These are phyloP conservation scores for Drosophila pachea DNA, from an alignment of 1,140 invertebrate genomes.

Conservation along the genomic window DNA sequence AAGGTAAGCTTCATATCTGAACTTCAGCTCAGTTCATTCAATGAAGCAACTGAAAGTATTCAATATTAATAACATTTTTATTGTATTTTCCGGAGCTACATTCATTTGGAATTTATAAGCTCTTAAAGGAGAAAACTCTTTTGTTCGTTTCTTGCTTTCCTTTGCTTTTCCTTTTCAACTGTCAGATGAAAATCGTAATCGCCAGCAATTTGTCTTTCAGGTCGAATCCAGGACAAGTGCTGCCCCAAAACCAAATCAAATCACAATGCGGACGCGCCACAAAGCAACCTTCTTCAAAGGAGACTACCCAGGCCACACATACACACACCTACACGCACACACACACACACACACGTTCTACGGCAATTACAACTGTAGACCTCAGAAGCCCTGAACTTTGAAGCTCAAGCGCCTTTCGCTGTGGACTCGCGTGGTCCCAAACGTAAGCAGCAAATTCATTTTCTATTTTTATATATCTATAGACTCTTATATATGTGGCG, in stretches of 20 bases:
- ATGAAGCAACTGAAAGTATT: too few relatives aligned
- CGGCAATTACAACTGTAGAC: conserved; percentile 52
- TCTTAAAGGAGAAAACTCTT: background rate
- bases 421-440: conserved; percentile 31
- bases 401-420: conserved; percentile 22
- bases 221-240: conserved; percentile 2
- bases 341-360: conserved; percentile 21
- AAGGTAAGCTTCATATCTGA: too few relatives aligned
- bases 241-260: conserved; percentile 21
- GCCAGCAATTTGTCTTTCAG: conserved; percentile 62
- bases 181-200: conserved; percentile 71
- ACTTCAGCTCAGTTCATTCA: too few relatives aligned
- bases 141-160: background rate
- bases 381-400: conserved; percentile 53
- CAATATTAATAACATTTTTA: too few relatives aligned
- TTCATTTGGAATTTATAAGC: background rate
- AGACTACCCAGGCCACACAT: conserved; percentile 23
- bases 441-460: background rate
- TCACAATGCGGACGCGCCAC: conserved; percentile 10
- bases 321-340: conserved; percentile 16
- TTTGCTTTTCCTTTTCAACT: conserved; percentile 6
- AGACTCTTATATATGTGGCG: conserved; percentile 32
- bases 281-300: too few relatives aligned
- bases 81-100: background rate
- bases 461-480: background rate